These are phyloP conservation scores for Conomelus anceps DNA, from an alignment of 2,888 invertebrate species.

Conservation along the genomic window DNA sequence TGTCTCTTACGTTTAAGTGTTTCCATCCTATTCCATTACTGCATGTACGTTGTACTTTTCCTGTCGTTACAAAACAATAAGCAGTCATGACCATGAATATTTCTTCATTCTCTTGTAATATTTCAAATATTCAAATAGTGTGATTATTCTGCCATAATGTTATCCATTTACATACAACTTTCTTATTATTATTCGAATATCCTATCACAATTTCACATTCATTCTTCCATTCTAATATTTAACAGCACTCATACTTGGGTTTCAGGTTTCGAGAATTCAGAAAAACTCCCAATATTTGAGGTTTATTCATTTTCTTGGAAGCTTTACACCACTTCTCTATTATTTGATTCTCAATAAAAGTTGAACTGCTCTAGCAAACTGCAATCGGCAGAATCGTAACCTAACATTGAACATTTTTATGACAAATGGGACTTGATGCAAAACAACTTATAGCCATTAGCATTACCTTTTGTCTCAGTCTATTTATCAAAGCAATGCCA, in stretches of 20 bases:
- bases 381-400: neutral
- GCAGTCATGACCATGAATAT: neutral
- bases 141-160: neutral
- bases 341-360: neutral
- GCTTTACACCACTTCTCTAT: neutral
- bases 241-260: neutral
- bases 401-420: neutral
- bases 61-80: neutral
- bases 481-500: neutral
- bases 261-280: neutral
- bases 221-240: neutral
- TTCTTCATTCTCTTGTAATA: neutral
- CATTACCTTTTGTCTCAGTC: neutral
- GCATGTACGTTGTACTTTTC: neutral
- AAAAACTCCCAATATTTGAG: neutral
- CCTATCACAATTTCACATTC: neutral
- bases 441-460: neutral
- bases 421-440: neutral
- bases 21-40: neutral
- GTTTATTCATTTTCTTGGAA: neutral
- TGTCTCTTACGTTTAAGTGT: no score
- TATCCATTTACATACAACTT: neutral
- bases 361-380: neutral
- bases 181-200: neutral
- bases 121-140: neutral